Conservation (phyloP, 2,113 vertebrate species). For the Dipodomys stephensi region DNA sequence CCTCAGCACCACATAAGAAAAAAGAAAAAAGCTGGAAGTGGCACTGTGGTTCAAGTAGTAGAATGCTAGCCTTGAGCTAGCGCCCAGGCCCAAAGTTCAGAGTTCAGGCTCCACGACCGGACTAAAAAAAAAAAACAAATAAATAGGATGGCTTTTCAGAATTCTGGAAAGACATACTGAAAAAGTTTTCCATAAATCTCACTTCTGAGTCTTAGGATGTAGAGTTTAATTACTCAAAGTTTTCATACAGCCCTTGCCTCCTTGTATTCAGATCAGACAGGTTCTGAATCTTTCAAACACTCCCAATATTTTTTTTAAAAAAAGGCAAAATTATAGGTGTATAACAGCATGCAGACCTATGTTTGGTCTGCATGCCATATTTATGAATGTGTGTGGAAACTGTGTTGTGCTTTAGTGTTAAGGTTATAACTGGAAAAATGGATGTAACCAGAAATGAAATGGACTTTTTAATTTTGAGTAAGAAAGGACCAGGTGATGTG, state of each 20-base stretch:
- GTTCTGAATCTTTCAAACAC: neutral
- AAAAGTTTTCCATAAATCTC: neutral
- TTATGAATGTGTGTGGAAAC: neutral
- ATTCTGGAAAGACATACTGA: neutral
- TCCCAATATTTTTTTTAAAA: neutral
- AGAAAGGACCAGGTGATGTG: neutral
- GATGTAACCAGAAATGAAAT: conserved; percentile 6
- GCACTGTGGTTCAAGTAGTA: too few relatives aligned
- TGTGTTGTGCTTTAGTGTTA: neutral
- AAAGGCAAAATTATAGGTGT: neutral
- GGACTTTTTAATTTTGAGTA: neutral
- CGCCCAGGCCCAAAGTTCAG: too few relatives aligned
- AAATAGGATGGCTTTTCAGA: neutral
- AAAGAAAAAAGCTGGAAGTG: too few relatives aligned
- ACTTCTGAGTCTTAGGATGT: neutral
- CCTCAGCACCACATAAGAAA: too few relatives aligned
- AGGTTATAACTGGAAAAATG: neutral
- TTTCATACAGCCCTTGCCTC: neutral
- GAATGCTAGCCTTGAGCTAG: too few relatives aligned
- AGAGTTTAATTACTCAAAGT: neutral
- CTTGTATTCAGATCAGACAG: neutral
- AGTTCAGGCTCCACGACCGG: too few relatives aligned
- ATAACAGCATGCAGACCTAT: neutral
- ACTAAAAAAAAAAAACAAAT: too few relatives aligned
- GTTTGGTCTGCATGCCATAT: neutral